Evolutionary conservation across 37 sponge, comb jelly and placozoan genomes (phyloP), one percentile per base, ranked within the genome.

Genomic region (Tethya wilhelma): DNA sequence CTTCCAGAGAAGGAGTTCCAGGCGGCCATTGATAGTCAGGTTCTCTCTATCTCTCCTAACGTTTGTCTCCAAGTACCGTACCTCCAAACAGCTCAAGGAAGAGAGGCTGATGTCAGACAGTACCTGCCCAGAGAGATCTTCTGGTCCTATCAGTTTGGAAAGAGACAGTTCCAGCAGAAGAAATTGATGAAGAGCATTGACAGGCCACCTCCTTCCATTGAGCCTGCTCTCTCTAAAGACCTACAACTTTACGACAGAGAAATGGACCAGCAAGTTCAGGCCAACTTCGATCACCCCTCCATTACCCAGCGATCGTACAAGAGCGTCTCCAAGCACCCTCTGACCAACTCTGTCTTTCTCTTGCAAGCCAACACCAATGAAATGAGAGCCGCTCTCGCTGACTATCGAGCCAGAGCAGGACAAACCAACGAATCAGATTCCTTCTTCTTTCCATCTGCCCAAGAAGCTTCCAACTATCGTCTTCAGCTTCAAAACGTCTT

Each of bases 61-160:
- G 38, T 92, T 2, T 6, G 42, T 19, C 86, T 92, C 41, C 9
- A 66, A 8, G 46, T 84, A 17, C 96, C 96, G 1, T 89, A 89
- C 77, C 64, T 96, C 42, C 78, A 85, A 28, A 73, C 84, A 9
- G 64, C 63, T 0, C 36, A 56, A 4, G 85, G 83, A 25, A 36
- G 32, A 0, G 39, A 14, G 37, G 75, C 82, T 23, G 79, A 89
- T 38, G 64, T 87, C 11, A 71, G 77, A 36, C 63, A 67, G 41
- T 96, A 89, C 72, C 72, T 96, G 22, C 85, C 87, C 2, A 57
- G 44, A 3, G 68, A 58, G 23, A 55, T 86, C 31, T 96, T 81
- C 77, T 96, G 92, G 93, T 96, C 96, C 14, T 32, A 81, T 34
- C 77, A 70, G 64, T 95, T 95, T 44, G n/a, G n/a, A n/a, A n/a